Conservation (phyloP, 2,888 invertebrate species). For the Magallana nippona region DNA sequence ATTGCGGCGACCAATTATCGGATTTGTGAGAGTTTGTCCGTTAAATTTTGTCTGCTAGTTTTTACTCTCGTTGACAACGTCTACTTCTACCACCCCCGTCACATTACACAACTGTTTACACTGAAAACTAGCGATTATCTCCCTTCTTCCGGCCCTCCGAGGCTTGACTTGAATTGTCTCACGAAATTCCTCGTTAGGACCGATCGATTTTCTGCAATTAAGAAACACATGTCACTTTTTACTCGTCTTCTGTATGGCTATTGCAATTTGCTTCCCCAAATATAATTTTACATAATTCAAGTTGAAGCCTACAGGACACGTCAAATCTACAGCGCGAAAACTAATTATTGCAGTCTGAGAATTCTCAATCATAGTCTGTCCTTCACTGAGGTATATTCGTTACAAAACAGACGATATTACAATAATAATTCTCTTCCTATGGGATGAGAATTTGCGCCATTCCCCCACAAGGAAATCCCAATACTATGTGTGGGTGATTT, state of each 20-base stretch:
- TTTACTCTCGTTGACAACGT: constrained; percentile 63
- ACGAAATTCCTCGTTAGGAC: constrained; percentile 86
- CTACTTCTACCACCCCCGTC: constrained; percentile 84
- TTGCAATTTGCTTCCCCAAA: background rate
- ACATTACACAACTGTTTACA: constrained; percentile 94
- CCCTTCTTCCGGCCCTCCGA: constrained; percentile 88
- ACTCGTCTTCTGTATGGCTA: background rate
- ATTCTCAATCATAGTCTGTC: background rate
- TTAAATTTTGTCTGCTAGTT: background rate
- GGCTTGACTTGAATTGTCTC: constrained; percentile 89
- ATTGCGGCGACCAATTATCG: no score
- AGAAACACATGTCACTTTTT: constrained; percentile 11
- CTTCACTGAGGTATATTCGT: background rate
- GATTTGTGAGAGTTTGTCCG: no score
- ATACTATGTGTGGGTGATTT: background rate
- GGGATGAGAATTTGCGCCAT: background rate
- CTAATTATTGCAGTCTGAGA: constrained; percentile 1
- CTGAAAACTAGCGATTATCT: constrained; percentile 91
- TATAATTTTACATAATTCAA: constrained; percentile 9
- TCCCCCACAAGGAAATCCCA: background rate
- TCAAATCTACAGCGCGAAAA: background rate
- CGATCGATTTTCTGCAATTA: constrained; percentile 81
- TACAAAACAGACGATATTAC: background rate
- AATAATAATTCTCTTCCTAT: background rate
- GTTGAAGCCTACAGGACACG: background rate